Evolutionary conservation across 2,797 vertebrate genomes (phyloP).

Genomic region (Philypnodon macrostomus): DNA sequence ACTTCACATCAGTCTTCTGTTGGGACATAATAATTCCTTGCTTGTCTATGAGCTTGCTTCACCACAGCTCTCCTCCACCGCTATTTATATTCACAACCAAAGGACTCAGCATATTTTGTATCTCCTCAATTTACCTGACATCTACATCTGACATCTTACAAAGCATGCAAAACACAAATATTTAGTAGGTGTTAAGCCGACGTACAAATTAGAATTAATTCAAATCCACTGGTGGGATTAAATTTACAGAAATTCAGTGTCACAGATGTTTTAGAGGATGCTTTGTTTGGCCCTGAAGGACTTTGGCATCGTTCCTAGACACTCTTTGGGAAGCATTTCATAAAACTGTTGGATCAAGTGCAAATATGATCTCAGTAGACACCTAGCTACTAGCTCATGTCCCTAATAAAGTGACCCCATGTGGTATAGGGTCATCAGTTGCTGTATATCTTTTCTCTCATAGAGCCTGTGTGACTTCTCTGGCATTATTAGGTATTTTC

Average conservation of each 20-base stretch:
- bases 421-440: no score
- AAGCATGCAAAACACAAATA: not conserved
- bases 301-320: no score
- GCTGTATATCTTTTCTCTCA: no score
- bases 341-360: no score
- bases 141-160: slow-evolving; percentile 2
- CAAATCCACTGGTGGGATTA: not conserved
- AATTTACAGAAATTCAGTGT: not conserved
- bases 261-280: not conserved
- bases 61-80: slow-evolving; percentile 17
- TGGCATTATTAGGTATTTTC: no score
- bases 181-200: not conserved
- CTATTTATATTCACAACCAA: slow-evolving; percentile 12
- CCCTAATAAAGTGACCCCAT: no score
- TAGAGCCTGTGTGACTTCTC: no score
- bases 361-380: no score
- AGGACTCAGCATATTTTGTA: not conserved
- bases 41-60: slow-evolving; percentile 21
- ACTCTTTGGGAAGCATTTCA: no score
- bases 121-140: not conserved
- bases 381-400: no score
- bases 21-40: slow-evolving; percentile 43
- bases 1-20: slow-evolving; percentile 31
- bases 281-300: no score
- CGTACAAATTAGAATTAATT: not conserved